Evolutionary conservation across 2,797 vertebrate genomes (phyloP), one percentile per base, ranked within the genome.

Genomic region (Australoheros facetus): DNA sequence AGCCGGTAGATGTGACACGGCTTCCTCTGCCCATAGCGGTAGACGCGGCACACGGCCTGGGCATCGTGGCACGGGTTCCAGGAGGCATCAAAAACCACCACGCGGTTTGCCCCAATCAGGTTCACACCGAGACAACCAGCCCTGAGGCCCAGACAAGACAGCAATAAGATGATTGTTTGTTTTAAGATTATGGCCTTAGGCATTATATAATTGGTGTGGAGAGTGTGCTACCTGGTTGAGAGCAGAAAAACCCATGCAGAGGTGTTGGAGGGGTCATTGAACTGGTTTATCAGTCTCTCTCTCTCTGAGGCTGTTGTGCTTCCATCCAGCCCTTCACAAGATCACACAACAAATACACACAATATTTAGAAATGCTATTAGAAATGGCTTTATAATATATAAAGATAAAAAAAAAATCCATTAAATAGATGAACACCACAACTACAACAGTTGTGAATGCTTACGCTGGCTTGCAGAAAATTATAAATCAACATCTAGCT

Each of bases 51-150:
- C 69, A 99, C 98, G 0, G 98, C 98, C 95, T 99, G 98, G 10
- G 98, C 98, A 0, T 99, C 98, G 0, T 99, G 98, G 85, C 98
- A 99, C 0, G 98, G 98, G 91, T 99, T 99, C 98, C 98, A 99
- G 56, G 98, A 99, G 73, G 98, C 98, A 1, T 99, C 98, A 39
- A 99, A 98, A 72, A 99, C 98, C 84, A 99, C 97, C 86, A 99
- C 98, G 0, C 98, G 96, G 90, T 98, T 99, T 1, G 98, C 98
- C 55, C 98, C 98, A 17, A 99, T 97, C 90, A 99, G 95, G 92
- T 99, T 99, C 75, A 99, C 97, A 3, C 98, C 98, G 86, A 99
- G 94, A 91, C 98, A 99, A 7, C 98, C 98, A 59, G 98, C 98
- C 90, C 98, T 91, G 83, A 39, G 55, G 37, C 45, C 16, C 69